Conservation (phyloP, 2,113 vertebrate species). For the Perccottus glenii region DNA sequence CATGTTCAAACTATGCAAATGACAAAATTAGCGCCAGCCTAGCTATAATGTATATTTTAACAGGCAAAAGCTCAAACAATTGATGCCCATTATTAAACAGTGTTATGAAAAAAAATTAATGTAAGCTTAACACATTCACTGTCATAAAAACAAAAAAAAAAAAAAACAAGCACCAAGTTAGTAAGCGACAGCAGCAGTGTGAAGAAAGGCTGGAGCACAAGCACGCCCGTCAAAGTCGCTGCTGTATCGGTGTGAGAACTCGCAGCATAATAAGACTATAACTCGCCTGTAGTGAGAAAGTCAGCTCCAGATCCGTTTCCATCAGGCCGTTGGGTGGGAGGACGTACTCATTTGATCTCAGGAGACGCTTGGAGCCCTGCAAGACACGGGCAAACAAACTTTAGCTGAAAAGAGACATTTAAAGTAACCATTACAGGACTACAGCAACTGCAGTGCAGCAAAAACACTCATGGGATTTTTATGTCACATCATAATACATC, state of each 20-base stretch:
- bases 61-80: background rate
- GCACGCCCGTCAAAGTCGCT: conserved; percentile 28
- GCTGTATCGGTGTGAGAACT: conserved; percentile 45
- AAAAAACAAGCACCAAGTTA: background rate
- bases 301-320: conserved; percentile 85
- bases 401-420: background rate
- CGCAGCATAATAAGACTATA: conserved; percentile 26
- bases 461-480: too few relatives aligned
- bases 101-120: conserved; percentile 3
- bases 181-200: background rate
- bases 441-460: too few relatives aligned
- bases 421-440: too few relatives aligned
- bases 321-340: conserved; percentile 83
- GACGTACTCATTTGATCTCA: conserved; percentile 82
- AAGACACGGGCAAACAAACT: conserved; percentile 24
- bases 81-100: background rate
- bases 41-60: too few relatives aligned
- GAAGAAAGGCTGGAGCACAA: background rate
- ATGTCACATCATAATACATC: too few relatives aligned
- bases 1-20: background rate
- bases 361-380: conserved; percentile 83
- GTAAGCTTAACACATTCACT: background rate
- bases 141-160: background rate
- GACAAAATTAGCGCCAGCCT: background rate
- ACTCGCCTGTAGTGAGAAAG: conserved; percentile 83